Percentiles rank a stretch among this genome's conserved stretches.
Evolutionary conservation across 2,113 vertebrate species (phyloP).

Genomic region (Crotophaga sulcirostris): DNA sequence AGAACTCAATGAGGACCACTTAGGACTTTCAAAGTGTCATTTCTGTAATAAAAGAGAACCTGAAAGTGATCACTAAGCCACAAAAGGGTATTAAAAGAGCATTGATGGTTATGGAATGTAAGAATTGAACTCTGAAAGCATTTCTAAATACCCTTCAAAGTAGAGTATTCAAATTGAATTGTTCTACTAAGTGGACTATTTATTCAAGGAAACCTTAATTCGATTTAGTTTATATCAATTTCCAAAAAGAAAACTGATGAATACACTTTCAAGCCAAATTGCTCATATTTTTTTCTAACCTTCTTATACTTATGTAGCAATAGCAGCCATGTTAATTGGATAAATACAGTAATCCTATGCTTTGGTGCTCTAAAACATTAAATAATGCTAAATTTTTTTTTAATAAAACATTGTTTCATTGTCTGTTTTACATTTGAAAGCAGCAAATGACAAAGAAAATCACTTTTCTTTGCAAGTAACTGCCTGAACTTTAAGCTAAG

Average conservation of each 20-base stretch:
- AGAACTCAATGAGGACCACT: not conserved
- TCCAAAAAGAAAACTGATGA: not conserved
- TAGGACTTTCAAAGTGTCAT: not conserved
- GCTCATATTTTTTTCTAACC: not conserved
- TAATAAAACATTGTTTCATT: not conserved
- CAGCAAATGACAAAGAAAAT: not conserved
- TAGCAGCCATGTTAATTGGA: not conserved
- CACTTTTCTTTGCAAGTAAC: not conserved
- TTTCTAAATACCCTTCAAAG: not conserved
- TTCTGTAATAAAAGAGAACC: not conserved
- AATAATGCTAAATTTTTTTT: not conserved
- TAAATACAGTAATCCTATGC: not conserved
- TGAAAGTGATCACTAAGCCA: not conserved
- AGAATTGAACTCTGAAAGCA: slow-evolving; percentile 2
- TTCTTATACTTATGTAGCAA: not conserved
- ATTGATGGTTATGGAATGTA: not conserved
- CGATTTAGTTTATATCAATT: not conserved
- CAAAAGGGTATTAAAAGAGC: not conserved
- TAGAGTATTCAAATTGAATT: not conserved
- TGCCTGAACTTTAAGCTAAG: not conserved
- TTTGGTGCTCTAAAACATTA: not conserved
- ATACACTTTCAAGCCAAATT: not conserved
- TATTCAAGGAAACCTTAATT: not conserved
- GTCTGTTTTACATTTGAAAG: not conserved
- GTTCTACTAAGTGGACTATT: not conserved